Evolutionary conservation across 2,888 invertebrate genomes (phyloP), one percentile per base, ranked within the genome.

Genomic region (Acanthopleura granulata): DNA sequence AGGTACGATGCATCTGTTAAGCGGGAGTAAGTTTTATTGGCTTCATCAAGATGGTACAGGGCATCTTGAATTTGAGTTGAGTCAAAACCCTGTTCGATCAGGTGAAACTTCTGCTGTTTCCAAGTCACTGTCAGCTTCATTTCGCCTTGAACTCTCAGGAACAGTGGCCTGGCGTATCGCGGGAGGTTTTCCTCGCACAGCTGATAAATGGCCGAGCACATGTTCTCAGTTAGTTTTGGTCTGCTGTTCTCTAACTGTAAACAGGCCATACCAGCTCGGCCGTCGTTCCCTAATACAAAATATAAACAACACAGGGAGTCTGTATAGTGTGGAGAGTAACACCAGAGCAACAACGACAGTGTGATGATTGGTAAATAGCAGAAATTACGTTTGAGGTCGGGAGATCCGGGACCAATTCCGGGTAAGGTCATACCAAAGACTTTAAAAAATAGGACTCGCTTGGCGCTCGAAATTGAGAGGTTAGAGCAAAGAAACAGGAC

Each of bases 211-310:
- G 57, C 74, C 16, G 16, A 25, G 11, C 79, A 76, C 16, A 72
- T 25, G 0, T 30, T 51, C 6, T 49, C 49, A n/a, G 75, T 71
- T 16, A 77, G 16, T 0, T 15, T 25, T 15, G 62, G 22, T 30
- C 74, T 50, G 3, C 78, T 81, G 25, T 78, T 70, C 49, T 79
- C 80, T 16, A 86, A 72, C 18, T 78, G 79, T 16, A 87, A 72
- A 12, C 85, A 82, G 0, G 82, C 86, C 87, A 87, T 87, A 14
- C 87, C 87, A 22, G 86, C 85, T 62, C 80, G 76, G 1, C 83
- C 83, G 70, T 84, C 82, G 72, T 75, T 75, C 50, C 81, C 82
- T 82, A 49, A 51, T 72, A 75, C 49, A 49, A 18, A 57, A 57
- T 6, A 57, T 6, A 57, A 57, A 57, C 22, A 22, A 3, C 57